Evolutionary conservation across 2,797 vertebrate genomes (phyloP).

Genomic region (Lepus oiostolus): DNA sequence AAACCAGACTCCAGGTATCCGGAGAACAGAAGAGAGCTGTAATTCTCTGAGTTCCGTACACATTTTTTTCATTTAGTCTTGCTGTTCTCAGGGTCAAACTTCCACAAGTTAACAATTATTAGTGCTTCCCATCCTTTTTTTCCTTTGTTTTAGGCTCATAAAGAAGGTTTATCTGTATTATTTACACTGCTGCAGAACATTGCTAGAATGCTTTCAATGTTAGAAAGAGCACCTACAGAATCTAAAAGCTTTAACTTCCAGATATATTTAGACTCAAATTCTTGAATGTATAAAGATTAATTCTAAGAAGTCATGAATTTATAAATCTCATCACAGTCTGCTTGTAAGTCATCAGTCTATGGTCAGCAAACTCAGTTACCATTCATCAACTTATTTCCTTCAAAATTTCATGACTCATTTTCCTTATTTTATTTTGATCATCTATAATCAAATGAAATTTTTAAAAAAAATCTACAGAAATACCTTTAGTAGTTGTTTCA

Average conservation of each 20-base stretch:
- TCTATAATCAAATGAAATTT: not conserved
- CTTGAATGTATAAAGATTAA: not conserved
- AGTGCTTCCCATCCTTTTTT: not conserved
- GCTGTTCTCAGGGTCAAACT: not conserved
- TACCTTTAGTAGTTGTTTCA: not conserved
- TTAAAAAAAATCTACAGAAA: too few relatives aligned
- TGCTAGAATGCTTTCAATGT: not conserved
- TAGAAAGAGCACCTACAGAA: not conserved
- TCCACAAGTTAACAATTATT: not conserved
- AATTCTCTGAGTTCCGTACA: fast-evolving
- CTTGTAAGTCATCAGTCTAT: not conserved
- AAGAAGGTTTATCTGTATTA: too few relatives aligned
- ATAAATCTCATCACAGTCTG: not conserved
- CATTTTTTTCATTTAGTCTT: not conserved
- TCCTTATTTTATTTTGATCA: not conserved
- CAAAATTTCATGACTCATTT: not conserved
- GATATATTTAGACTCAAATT: conserved; percentile 18
- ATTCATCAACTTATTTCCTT: not conserved
- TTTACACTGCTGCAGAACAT: too few relatives aligned
- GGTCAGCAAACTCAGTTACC: not conserved
- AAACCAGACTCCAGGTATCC: not conserved
- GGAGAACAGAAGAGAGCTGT: not conserved
- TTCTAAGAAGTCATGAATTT: not conserved
- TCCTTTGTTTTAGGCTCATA: not conserved
- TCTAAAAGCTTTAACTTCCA: not conserved